A percentile compares a stretch with the other conserved stretches of the same genome.
Evolutionary conservation across 1,140 invertebrate species (phyloP).

Genomic region (Drosophila prosaltans): DNA sequence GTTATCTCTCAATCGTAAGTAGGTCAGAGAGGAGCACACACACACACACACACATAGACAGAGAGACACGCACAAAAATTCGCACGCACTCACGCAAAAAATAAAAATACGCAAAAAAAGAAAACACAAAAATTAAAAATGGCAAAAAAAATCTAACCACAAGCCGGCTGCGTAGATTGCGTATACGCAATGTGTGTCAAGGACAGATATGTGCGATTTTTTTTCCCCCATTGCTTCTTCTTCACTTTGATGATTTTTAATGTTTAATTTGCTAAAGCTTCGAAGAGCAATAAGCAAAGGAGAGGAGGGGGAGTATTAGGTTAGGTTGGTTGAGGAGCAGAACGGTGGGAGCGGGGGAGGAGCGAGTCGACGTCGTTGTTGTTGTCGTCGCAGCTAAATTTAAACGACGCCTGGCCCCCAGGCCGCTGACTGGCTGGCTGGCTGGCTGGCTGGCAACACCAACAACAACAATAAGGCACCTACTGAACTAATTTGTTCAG

Average conservation of each 20-base stretch:
- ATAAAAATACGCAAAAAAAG: conserved; percentile 37
- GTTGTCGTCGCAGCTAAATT: conserved; percentile 54
- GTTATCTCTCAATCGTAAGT: conserved; percentile 7
- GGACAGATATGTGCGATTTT: conserved; percentile 83
- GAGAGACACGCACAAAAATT: not conserved
- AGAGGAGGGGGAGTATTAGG: not conserved
- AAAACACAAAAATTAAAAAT: not conserved
- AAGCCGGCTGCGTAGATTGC: conserved; percentile 71
- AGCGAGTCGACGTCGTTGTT: not conserved
- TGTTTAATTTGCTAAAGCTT: conserved; percentile 56
- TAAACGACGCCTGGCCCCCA: conserved; percentile 55
- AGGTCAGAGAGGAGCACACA: conserved; percentile 13
- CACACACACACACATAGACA: not conserved
- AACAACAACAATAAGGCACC: conserved; percentile 48
- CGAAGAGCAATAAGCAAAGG: not conserved
- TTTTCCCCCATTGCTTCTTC: conserved; percentile 22
- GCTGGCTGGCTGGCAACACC: conserved; percentile 20
- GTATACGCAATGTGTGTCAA: conserved; percentile 82
- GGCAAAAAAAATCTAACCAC: conserved; percentile 13
- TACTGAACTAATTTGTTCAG: conserved; percentile 73
- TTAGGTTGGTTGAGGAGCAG: not conserved
- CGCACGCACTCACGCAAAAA: conserved; percentile 7
- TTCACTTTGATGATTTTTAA: conserved; percentile 42
- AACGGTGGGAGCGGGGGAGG: not conserved
- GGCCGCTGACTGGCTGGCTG: conserved; percentile 6